A percentile compares a stretch with the other conserved stretches of the same genome.
phyloP scores from a whole-genome alignment of 2,113 vertebrate species.

The Hippocampus guttulatus region DNA sequence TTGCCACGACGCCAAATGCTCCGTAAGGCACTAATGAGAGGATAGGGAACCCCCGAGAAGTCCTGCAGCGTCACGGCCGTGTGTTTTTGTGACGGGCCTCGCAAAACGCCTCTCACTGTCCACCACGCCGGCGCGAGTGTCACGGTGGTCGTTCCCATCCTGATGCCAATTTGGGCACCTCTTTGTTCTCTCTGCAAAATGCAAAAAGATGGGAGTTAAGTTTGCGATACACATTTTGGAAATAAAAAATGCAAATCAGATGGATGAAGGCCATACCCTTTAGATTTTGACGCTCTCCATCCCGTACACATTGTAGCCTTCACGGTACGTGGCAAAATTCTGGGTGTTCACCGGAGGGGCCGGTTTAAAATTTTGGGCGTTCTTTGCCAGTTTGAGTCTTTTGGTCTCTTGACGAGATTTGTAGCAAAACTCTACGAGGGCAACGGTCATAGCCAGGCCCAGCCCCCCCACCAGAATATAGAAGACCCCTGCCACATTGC shows the following conservation, averaged over 20 bases:
- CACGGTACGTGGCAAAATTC: constrained; percentile 97
- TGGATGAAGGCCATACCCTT: constrained; percentile 39
- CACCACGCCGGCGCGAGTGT: neutral
- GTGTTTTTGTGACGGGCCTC: constrained; percentile 77
- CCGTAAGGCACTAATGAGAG: constrained; percentile 97
- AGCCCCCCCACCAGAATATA: constrained; percentile 99
- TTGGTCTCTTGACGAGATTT: constrained; percentile 97
- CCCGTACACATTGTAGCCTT: constrained; percentile 99
- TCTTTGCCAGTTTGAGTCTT: constrained; percentile 94
- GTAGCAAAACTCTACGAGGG: constrained; percentile 99
- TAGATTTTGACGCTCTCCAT: constrained; percentile 99
- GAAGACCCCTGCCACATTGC: constrained; percentile 98
- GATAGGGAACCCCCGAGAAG: constrained; percentile 70
- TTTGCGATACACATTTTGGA: neutral
- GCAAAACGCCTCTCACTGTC: constrained; percentile 22
- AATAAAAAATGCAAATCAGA: neutral
- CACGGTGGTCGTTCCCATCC: constrained; percentile 49
- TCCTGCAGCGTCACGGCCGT: constrained; percentile 83
- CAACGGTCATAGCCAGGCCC: constrained; percentile 98
- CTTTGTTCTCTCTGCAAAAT: constrained; percentile 26
- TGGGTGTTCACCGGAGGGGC: constrained; percentile 87
- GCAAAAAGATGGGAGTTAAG: neutral
- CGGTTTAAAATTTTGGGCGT: constrained; percentile 95
- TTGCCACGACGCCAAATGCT: constrained; percentile 89
- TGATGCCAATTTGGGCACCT: constrained; percentile 32